Base-by-base conservation (phyloP, 92 coral and sea anemone genomes). In the Chrysogorgia sp. region DNA sequence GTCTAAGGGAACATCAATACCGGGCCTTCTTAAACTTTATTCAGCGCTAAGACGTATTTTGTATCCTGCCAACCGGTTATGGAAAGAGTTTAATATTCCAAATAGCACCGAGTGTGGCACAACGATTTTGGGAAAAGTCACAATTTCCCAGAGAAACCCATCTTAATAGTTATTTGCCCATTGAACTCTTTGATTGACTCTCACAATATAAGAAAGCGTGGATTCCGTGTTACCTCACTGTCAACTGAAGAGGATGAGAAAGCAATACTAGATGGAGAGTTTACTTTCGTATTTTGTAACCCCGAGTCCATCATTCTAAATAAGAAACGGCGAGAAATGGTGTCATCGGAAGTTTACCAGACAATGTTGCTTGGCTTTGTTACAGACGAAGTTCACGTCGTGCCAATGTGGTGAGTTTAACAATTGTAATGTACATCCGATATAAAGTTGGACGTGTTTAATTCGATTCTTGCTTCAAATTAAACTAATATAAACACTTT, bases 131-230 rank as follows among this genome's bases (percentile, higher is more conserved):
- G 2, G 19, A 35, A 4, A 9, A 33, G 26, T 29, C 63, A 15
- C 13, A 8, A 5, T 9, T 8, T 6, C 63, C n/a, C 68, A 29
- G 22, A 8, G n/a, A 40, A 62, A 28, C 41, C 74, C 0, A 66
- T 66, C 1, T 10, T 66, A 1, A 14, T 66, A 7, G 56, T 66
- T 2, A 23, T 66, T 2, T 66, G 49, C n/a, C 74, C 74, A 40
- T 66, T 66, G 34, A 66, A 66, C n/a, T 40, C 74, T 7, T n/a
- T 66, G 49, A 63, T 63, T 34, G 74, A 66, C 45, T 66, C 74
- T 0, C 74, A 40, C 55, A 52, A 66, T 0, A 49, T 66, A 1
- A 19, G 0, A 2, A 22, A 41, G 4, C 55, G 25, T 19, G 55
- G 74, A 66, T 8, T 66, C 7, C 1, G 15, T n/a, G 74, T 28